phyloP scores from a whole-genome alignment of 2,113 vertebrate species.

The Willisornis vidua region DNA sequence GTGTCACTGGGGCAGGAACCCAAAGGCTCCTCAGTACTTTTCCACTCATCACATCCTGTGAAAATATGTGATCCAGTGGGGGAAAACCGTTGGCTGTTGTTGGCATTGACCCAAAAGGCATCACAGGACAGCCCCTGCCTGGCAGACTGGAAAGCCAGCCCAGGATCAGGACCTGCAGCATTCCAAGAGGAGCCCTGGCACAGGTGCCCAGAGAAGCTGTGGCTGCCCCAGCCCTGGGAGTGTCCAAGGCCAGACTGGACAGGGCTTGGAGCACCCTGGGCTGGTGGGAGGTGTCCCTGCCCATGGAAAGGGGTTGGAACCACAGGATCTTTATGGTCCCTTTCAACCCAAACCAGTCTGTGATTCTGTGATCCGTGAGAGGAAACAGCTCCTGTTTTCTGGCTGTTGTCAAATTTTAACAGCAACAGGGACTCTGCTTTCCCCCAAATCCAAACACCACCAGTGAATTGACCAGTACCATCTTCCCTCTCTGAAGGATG shows the following conservation, averaged over 20 bases:
- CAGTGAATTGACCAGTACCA: neutral
- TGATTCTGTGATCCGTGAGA: neutral
- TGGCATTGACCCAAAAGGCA: neutral
- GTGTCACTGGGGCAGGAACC: neutral
- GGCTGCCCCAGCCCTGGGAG: neutral
- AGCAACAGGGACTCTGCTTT: neutral
- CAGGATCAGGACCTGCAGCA: neutral
- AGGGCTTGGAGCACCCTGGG: neutral
- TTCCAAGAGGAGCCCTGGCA: neutral
- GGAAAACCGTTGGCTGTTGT: neutral
- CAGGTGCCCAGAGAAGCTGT: neutral
- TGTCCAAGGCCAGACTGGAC: neutral
- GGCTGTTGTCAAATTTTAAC: neutral
- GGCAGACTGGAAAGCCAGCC: neutral
- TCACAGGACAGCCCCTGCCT: neutral
- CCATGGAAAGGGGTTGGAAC: neutral
- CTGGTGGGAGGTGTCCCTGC: neutral
- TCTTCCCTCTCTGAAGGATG: neutral
- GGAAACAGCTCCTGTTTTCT: neutral
- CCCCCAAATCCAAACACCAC: neutral
- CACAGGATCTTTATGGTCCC: neutral
- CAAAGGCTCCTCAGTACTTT: neutral
- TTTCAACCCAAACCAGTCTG: neutral
- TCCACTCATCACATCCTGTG: neutral
- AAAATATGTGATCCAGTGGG: neutral